Evolutionary conservation across 2,113 vertebrate genomes (phyloP).

Genomic region (Cheirogaleus medius): DNA sequence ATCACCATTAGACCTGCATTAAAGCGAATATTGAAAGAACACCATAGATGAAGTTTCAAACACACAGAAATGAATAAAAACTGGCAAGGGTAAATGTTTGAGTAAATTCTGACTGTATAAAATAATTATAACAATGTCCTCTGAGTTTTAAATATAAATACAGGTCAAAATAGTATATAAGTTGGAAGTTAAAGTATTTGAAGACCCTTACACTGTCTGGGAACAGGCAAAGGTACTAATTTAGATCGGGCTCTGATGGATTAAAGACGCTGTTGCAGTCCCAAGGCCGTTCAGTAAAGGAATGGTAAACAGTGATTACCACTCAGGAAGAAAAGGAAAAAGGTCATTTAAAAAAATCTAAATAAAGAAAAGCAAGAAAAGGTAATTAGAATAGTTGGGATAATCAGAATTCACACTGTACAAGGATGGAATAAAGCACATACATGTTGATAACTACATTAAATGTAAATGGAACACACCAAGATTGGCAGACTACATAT

Average conservation of each 20-base stretch:
- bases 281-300: background rate
- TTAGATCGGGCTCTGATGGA: background rate
- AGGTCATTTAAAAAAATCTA: background rate
- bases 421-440: background rate
- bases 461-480: background rate
- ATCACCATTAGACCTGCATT: background rate
- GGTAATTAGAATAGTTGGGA: background rate
- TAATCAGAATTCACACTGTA: background rate
- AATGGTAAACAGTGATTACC: background rate
- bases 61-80: background rate
- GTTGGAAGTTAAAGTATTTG: background rate
- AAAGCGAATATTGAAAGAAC: background rate
- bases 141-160: background rate
- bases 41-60: background rate
- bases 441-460: background rate
- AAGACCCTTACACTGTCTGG: background rate
- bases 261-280: background rate
- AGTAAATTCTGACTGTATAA: background rate
- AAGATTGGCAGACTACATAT: background rate
- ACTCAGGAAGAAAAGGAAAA: background rate
- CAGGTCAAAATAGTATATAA: no score
- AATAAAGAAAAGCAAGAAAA: background rate
- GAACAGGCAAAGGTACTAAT: background rate
- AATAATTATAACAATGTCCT: background rate
- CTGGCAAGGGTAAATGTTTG: background rate